Evolutionary conservation across 2,888 invertebrate genomes (phyloP), one percentile per base, ranked within the genome.

Genomic region (Crocallis elinguaria): DNA sequence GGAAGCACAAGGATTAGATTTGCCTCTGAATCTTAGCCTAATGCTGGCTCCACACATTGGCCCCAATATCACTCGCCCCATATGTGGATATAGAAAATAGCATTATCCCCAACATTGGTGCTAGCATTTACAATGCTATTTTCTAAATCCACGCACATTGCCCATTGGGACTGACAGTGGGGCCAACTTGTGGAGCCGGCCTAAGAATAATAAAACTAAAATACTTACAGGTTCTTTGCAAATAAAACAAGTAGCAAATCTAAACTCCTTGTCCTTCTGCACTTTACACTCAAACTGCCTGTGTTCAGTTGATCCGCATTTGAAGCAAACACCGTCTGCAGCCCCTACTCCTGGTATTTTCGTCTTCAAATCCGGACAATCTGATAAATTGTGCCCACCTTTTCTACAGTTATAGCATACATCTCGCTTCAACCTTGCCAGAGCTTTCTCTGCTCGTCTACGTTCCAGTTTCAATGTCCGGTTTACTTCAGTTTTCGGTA

Each of bases 291-390:
- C 94, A 74, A 94, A 94, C 69, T 95, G 94, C 8, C 93, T 94
- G 75, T 98, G 98, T 77, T 97, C 97, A 3, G 96, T 96, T 0
- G 97, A 97, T 0, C 98, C 98, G 84, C 98, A 98, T 81, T 97
- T 97, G 74, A 96, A 97, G 73, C 97, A 97, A 38, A 97, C 94
- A 5, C 96, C 96, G 39, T 93, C 93, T 3, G 89, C 92, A 0
- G 86, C 77, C 49, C 90, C 86, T 2, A 85, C 79, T 12, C 83
- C 84, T 27, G 88, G 84, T 71, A 92, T 91, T 66, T 92, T 92
- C 6, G 91, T 88, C 63, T 90, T 92, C 9, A 94, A 72, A 39
- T 95, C 93, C 0, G 97, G 97, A 85, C 98, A 98, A 57, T 97
- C 95, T 0, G 96, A 94, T 23, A 97, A 84, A 65, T 94, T 93